Evolutionary conservation across 2,888 invertebrate genomes (phyloP), one percentile per base, ranked within the genome.

Genomic region (Pheosia tremula): DNA sequence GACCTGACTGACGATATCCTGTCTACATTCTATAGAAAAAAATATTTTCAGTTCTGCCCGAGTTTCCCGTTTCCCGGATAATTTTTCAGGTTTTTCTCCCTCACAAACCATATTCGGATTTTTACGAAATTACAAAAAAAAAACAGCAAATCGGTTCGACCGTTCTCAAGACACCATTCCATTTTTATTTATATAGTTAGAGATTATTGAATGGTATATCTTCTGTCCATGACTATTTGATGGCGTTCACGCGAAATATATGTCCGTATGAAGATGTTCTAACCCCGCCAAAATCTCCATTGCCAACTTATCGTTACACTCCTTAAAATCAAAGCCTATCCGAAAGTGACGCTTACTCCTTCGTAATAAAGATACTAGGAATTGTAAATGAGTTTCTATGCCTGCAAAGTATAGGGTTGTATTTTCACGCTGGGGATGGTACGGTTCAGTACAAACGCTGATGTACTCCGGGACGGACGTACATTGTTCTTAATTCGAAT

Each of bases 381-480:
- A 60, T 49, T 56, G n/a, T 5, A 24, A 57, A 11, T 4, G 39
- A 37, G 4, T 13, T 59, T 45, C 5, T 5, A 8, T 5, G 60
- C 10, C 41, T 6, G 63, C 45, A 60, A 61, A 11, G 56, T 41
- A 39, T 6, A 56, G 61, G 39, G 37, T 62, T 62, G 68, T 56
- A 50, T 9, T 50, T 41, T 45, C 56, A 62, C 65, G 61, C 66
- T 62, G 61, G 68, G 66, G 68, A 66, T 66, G 72, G 38, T 67
- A 53, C 64, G 56, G 55, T 68, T 72, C 69, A 76, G 78, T 79
- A 68, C 71, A 64, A 60, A 57, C 56, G 47, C 54, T 56, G 55
- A 68, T 59, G 62, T 39, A 11, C 55, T 6, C 13, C n/a, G 7
- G 68, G 59, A 52, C 45, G 45, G 64, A 68, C 70, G 77, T 61